phyloP scores from a whole-genome alignment of 2,888 invertebrate genomes.

The Dichetophora obliterata region DNA sequence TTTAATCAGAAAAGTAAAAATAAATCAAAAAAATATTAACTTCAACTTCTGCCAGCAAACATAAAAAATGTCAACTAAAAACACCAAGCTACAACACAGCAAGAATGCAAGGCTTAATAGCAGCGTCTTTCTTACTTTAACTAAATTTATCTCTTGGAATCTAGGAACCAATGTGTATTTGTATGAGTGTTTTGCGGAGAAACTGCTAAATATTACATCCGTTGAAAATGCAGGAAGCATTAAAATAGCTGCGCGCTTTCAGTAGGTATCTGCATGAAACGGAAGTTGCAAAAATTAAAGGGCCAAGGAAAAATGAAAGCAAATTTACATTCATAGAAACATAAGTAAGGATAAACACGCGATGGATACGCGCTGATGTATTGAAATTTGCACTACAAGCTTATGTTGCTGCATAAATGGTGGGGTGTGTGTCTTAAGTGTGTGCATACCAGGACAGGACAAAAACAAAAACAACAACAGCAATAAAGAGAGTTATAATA shows the following conservation, averaged over 20 bases:
- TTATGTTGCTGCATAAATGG: not conserved
- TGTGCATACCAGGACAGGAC: not conserved
- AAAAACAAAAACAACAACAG: too few species aligned
- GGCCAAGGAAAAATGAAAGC: not conserved
- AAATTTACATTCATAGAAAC: not conserved
- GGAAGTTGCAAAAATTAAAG: slow-evolving; percentile 1
- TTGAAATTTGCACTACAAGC: slow-evolving; percentile 13
- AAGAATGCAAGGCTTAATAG: not conserved
- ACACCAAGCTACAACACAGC: not conserved
- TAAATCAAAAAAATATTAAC: too few species aligned
- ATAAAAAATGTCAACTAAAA: not conserved
- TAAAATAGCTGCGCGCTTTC: slow-evolving; percentile 26
- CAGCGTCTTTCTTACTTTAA: not conserved
- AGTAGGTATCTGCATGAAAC: slow-evolving; percentile 27
- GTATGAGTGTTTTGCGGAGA: not conserved
- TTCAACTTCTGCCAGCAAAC: too few species aligned
- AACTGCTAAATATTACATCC: slow-evolving; percentile 20
- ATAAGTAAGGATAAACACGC: not conserved
- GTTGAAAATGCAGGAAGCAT: slow-evolving; percentile 26
- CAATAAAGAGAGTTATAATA: too few species aligned
- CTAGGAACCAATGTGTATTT: not conserved
- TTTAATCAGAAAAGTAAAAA: too few species aligned
- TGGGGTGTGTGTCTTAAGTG: not conserved
- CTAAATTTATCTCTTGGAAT: not conserved
- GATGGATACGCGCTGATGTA: not conserved